phyloP scores from a whole-genome alignment of 2,888 invertebrate genomes.

The Biston stratarius region DNA sequence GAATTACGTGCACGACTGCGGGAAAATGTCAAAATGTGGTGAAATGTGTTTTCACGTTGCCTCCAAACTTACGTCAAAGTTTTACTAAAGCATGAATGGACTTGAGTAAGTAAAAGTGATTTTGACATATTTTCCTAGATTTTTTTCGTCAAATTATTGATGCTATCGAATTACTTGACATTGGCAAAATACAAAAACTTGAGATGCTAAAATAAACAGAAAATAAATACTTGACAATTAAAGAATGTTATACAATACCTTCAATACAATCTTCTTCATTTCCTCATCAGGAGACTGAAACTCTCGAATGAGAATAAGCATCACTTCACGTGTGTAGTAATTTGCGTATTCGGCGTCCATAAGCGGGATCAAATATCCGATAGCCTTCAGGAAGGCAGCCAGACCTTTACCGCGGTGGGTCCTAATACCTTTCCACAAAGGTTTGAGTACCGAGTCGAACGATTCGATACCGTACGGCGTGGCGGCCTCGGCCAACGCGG shows the following conservation, averaged over 20 bases:
- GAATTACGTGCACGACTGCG: too few relatives aligned
- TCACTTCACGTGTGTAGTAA: conserved; percentile 99
- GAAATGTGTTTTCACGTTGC: too few relatives aligned
- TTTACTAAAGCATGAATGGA: too few relatives aligned
- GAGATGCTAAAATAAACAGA: not conserved
- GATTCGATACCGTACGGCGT: conserved; percentile 99
- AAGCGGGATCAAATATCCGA: conserved; percentile 99
- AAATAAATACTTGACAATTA: too few relatives aligned
- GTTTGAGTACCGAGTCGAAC: conserved; percentile 99
- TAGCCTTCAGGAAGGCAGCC: conserved; percentile 99
- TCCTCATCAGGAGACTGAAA: conserved; percentile 99
- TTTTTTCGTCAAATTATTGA: too few relatives aligned
- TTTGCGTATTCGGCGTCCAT: conserved; percentile 99
- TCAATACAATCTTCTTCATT: conserved; percentile 99
- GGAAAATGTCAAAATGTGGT: too few relatives aligned
- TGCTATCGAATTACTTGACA: too few relatives aligned
- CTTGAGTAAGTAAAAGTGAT: too few relatives aligned
- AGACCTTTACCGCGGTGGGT: conserved; percentile 96
- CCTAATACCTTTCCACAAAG: conserved; percentile 99
- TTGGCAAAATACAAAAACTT: too few relatives aligned
- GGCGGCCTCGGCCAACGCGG: conserved; percentile 99
- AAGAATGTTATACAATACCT: conserved; percentile 84
- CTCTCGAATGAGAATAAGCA: conserved; percentile 98
- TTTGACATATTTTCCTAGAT: too few relatives aligned
- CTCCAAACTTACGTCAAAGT: too few relatives aligned